Evolutionary conservation across 2,888 invertebrate genomes (phyloP), one percentile per base, ranked within the genome.

Genomic region (Euzophera pinguis): DNA sequence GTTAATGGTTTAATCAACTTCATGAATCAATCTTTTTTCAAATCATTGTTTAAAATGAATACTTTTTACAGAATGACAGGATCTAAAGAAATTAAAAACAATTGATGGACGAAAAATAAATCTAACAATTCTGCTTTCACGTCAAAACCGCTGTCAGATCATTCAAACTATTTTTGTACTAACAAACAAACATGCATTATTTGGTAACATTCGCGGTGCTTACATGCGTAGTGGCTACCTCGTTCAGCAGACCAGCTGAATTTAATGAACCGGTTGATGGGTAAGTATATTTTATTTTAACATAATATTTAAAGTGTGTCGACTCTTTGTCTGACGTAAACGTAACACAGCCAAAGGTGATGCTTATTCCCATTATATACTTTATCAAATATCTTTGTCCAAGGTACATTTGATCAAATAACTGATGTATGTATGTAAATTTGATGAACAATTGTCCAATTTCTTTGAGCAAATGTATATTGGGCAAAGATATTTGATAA

Each of bases 241-340:
- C 64, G 16, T 42, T 57, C 9, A 57, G 77, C 56, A 71, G 77
- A 63, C 79, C 81, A 0, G 61, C 72, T 32, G 62, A 63, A 22
- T 52, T 65, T 10, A 68, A 74, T 14, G 71, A 77, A 47, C 64
- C 56, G 48, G 69, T 67, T 42, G 73, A 75, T 53, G 73, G 71
- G 80, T 78, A 66, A 57, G 53, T 64, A 52, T 9, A 9, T n/a
- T 5, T 17, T 17, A 32, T 7, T 32, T 29, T 29, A 7, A 29
- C n/a, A 29, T 29, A 6, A 4, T 4, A 29, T 29, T 29, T 7
- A 29, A 29, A 29, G 29, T 29, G n/a, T n/a, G n/a, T n/a, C n/a
- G n/a, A n/a, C n/a, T n/a, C n/a, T n/a, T n/a, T n/a, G n/a, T n/a
- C n/a, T n/a, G n/a, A n/a, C n/a, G n/a, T n/a, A n/a, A n/a, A n/a